Evolutionary conservation across 1,140 invertebrate genomes (phyloP).

Genomic region (Pogonognathellus flavescens): DNA sequence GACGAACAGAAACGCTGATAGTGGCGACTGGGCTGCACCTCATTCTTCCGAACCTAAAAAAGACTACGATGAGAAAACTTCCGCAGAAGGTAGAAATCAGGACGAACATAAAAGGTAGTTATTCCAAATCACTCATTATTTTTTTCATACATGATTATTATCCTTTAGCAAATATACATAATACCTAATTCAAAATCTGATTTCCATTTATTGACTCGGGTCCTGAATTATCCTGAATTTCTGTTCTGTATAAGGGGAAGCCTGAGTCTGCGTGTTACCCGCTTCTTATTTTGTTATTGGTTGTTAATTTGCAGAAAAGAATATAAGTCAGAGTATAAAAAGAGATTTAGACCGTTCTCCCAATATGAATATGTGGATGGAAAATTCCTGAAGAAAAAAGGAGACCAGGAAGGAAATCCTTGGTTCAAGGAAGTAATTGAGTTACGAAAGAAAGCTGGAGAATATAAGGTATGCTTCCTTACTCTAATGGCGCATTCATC

Average conservation of each 20-base stretch:
- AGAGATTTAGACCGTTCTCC: slow-evolving; percentile 85
- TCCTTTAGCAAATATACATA: background rate
- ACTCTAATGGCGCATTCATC: background rate
- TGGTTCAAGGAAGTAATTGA: slow-evolving; percentile 89
- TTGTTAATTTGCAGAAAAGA: slow-evolving; percentile 66
- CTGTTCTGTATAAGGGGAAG: too few species aligned
- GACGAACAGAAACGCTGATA: slow-evolving; percentile 4
- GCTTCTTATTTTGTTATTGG: background rate
- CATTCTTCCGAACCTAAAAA: slow-evolving; percentile 11
- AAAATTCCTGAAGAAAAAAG: slow-evolving; percentile 77
- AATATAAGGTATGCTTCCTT: slow-evolving; percentile 82
- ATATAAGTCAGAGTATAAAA: slow-evolving; percentile 82
- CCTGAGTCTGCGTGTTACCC: too few species aligned
- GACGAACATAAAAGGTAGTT: slow-evolving; percentile 26
- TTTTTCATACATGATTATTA: background rate
- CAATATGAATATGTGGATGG: slow-evolving; percentile 83
- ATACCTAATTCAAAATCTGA: too few species aligned
- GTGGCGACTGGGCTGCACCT: slow-evolving; percentile 9
- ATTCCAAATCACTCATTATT: background rate
- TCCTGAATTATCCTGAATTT: too few species aligned
- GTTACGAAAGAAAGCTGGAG: slow-evolving; percentile 89
- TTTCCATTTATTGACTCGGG: too few species aligned
- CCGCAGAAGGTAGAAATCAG: slow-evolving; percentile 19
- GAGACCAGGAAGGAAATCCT: slow-evolving; percentile 71
- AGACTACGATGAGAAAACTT: slow-evolving; percentile 31